Percentiles rank a stretch among this genome's conserved stretches.
These are phyloP conservation scores for Spongia lamella DNA, from an alignment of 37 sponge, comb jelly and placozoan genomes.

Conservation along the genomic window DNA sequence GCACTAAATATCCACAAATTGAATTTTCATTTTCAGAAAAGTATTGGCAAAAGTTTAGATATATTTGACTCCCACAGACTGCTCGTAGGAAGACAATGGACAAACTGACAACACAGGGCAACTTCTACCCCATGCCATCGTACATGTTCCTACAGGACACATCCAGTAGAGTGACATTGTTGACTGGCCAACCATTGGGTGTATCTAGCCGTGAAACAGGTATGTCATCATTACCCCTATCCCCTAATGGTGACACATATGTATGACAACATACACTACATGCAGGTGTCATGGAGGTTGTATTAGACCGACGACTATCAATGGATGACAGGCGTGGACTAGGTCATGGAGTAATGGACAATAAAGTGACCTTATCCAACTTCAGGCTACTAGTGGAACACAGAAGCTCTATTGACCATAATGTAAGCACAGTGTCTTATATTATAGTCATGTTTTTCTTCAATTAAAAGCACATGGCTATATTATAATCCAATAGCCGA, in stretches of 20 bases:
- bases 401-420: no score
- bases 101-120: constrained; percentile 88
- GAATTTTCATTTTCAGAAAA: no score
- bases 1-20: no score
- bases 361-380: constrained; percentile 41
- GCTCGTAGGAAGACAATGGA: constrained; percentile 39
- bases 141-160: constrained; percentile 76
- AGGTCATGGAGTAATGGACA: constrained; percentile 84
- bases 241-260: not conserved
- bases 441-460: no score
- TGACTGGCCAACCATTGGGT: constrained; percentile 76
- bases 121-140: constrained; percentile 94
- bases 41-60: no score
- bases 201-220: constrained; percentile 71
- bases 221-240: not conserved
- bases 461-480: no score
- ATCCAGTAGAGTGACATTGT: constrained; percentile 59
- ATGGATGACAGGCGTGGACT: constrained; percentile 88
- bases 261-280: no score
- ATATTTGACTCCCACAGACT: constrained; percentile 29
- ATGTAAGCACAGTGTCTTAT: not conserved
- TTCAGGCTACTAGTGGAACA: constrained; percentile 80
- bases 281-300: constrained; percentile 86
- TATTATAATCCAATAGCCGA: constrained; percentile 18
- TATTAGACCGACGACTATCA: constrained; percentile 77